phyloP scores from a whole-genome alignment of 2,888 invertebrate species.

The Agelastica alni region DNA sequence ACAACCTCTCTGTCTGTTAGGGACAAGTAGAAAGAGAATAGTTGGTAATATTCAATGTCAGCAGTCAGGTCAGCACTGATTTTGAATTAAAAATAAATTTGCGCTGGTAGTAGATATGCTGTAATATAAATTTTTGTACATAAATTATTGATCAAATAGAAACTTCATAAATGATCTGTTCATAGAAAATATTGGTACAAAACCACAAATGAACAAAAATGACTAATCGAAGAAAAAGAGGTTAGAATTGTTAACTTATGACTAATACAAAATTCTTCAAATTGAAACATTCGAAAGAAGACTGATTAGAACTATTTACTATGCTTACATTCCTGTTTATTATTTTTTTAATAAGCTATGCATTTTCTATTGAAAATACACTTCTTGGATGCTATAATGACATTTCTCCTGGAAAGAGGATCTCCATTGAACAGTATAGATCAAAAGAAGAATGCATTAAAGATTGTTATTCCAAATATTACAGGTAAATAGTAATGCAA shows the following conservation, averaged over 20 bases:
- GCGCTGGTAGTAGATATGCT: too few relatives aligned
- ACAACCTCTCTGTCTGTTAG: too few relatives aligned
- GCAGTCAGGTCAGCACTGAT: too few relatives aligned
- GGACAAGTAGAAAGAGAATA: too few relatives aligned
- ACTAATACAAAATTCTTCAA: conserved; percentile 14
- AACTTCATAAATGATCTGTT: neutral
- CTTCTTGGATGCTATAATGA: conserved; percentile 45
- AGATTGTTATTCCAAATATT: conserved; percentile 42
- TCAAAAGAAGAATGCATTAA: conserved; percentile 38
- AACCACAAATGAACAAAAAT: conserved; percentile 13
- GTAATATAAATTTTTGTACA: too few relatives aligned
- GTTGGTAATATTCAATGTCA: too few relatives aligned
- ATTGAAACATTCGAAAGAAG: conserved; percentile 23
- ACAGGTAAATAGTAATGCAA: conserved; percentile 37
- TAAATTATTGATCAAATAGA: conserved; percentile 17
- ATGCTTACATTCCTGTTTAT: conserved; percentile 22
- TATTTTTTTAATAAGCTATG: conserved; percentile 15
- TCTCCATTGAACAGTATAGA: conserved; percentile 33
- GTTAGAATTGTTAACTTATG: conserved; percentile 21
- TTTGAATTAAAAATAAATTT: too few relatives aligned
- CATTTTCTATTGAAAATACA: conserved; percentile 26
- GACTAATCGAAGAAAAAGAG: conserved; percentile 9
- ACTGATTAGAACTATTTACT: conserved; percentile 31
- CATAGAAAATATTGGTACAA: neutral
- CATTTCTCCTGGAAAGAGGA: conserved; percentile 30